A percentile compares a stretch with the other conserved stretches of the same genome.
phyloP scores from a whole-genome alignment of 2,888 invertebrate genomes.

The Callimorpha dominula region DNA sequence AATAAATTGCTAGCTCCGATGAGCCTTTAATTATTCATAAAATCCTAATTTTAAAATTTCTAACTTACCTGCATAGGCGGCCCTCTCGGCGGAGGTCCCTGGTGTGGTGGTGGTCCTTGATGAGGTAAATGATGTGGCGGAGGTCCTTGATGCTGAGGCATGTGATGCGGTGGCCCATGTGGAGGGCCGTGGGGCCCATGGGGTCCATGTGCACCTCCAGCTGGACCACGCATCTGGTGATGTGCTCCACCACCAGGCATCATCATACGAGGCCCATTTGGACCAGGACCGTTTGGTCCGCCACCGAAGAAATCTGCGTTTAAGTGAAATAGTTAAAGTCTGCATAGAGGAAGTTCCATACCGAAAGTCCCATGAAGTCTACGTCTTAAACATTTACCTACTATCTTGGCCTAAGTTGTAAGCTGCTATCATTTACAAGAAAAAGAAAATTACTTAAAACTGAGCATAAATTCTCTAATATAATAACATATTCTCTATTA shows the following conservation, averaged over 20 bases:
- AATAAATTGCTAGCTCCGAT: neutral
- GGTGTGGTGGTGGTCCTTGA: constrained; percentile 86
- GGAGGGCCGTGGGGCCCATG: constrained; percentile 81
- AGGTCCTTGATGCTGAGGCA: constrained; percentile 80
- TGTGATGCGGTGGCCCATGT: constrained; percentile 76
- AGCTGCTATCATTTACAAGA: neutral
- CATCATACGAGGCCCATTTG: constrained; percentile 77
- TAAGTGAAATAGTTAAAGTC: neutral
- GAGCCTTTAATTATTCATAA: neutral
- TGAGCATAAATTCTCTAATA: too few species aligned
- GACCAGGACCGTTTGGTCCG: constrained; percentile 81
- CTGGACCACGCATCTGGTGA: constrained; percentile 50
- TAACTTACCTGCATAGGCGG: constrained; percentile 86
- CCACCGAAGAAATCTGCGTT: constrained; percentile 82
- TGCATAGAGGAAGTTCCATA: neutral
- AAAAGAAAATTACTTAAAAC: neutral
- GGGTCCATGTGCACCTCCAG: constrained; percentile 62
- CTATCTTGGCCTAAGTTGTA: too few species aligned
- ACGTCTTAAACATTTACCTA: neutral
- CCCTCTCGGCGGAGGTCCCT: constrained; percentile 85
- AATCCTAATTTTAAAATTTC: neutral
- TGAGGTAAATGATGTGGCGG: constrained; percentile 78
- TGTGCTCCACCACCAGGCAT: constrained; percentile 55
- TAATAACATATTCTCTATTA: too few species aligned
- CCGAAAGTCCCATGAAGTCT: neutral